Base-by-base conservation (phyloP, 2,113 vertebrate genomes). In the Alexandromys fortis region DNA sequence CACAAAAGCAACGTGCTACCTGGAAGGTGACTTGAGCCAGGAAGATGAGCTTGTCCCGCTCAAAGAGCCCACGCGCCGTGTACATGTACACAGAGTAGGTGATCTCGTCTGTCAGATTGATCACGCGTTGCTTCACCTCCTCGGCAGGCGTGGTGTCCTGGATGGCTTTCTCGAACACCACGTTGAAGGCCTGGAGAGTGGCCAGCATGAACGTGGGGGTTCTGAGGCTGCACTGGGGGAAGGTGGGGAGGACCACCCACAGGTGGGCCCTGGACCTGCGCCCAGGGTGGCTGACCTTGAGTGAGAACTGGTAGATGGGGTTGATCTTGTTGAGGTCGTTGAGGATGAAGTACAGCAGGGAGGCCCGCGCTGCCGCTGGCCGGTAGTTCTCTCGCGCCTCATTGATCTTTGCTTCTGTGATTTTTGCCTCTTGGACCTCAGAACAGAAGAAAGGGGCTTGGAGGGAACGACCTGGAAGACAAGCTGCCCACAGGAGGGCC, bases 21-120 rank as follows among this genome's bases (percentile, higher is more conserved):
- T 99, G 99, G 85, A 99, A 99, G 0, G 98, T 17, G 1, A 99
- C 96, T 61, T 99, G 98, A 19, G 99, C 98, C 97, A 98, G 97
- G 94, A 99, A 99, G 24, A 99, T 98, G 97, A 99, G 99, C 28
- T 99, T 99, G 97, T 99, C 98, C 3, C 94, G 97, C 95, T 99
- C 99, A 11, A 99, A 99, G 95, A 99, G 99, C 3, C 98, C 98
- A 0, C 98, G 98, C 8, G 98, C 98, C 0, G 98, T 98, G 97
- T 99, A 99, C 88, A 90, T 61, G 0, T 96, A 98, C 91, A 99
- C 98, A 0, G 98, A 98, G 79, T 98, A 98, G 94, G 99, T 99
- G 98, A 99, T 98, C 97, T 99, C 98, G 0, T 99, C 99, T 0
- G 96, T 98, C 88, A 99, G 98, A 93, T 98, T 99, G 3, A 83